phyloP scores from a whole-genome alignment of 2,113 vertebrate species.

The Gobio gobio region DNA sequence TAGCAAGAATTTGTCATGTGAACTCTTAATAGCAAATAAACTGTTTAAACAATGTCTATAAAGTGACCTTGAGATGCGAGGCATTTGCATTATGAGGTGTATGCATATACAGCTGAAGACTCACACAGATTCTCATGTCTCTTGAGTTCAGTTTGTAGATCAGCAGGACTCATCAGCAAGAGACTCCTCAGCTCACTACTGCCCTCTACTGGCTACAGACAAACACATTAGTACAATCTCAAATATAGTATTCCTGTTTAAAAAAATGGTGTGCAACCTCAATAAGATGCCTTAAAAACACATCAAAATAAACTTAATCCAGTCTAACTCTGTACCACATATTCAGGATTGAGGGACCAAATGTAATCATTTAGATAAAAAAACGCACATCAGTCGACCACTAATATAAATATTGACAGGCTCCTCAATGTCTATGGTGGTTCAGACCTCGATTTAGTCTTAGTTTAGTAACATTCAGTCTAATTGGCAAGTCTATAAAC shows the following conservation, averaged over 20 bases:
- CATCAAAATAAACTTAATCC: neutral
- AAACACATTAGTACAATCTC: conserved; percentile 19
- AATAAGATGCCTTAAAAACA: neutral
- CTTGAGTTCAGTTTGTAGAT: conserved; percentile 73
- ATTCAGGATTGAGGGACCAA: neutral
- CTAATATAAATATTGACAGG: too few species aligned
- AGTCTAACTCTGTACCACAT: neutral
- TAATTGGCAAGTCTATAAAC: neutral
- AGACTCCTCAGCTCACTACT: conserved; percentile 84
- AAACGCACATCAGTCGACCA: neutral
- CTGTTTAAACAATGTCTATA: neutral
- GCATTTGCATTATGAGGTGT: neutral
- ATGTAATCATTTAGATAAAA: neutral
- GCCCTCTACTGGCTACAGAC: conserved; percentile 84
- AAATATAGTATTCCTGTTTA: neutral
- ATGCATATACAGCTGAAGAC: conserved; percentile 41
- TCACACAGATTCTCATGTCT: conserved; percentile 79
- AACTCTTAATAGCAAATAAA: neutral
- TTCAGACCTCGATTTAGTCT: neutral
- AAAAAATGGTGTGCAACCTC: neutral
- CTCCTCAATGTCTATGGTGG: neutral
- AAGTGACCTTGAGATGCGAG: neutral
- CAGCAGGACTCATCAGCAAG: conserved; percentile 40
- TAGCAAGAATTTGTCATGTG: neutral
- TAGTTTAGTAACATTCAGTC: neutral